A percentile compares a stretch with the other conserved stretches of the same genome.
Evolutionary conservation across 35 echinoderm and acorn worm species (phyloP).

Genomic region (Stichopus chloronotus): DNA sequence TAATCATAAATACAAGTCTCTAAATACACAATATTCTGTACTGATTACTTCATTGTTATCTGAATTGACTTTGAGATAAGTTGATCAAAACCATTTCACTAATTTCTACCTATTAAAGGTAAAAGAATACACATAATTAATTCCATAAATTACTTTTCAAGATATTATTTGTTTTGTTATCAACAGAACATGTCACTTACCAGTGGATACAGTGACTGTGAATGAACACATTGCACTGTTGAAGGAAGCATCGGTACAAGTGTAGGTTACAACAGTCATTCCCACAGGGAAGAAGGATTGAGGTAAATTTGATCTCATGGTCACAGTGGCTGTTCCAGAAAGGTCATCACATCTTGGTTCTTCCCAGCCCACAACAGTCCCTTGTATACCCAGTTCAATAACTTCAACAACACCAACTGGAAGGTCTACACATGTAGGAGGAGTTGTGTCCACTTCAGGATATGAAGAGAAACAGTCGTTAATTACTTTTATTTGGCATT

Average conservation of each 20-base stretch:
- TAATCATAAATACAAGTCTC: too few relatives aligned
- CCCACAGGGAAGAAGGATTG: background rate
- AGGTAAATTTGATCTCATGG: background rate
- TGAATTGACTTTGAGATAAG: too few relatives aligned
- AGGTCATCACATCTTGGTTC: slow-evolving; percentile 10
- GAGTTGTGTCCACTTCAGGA: background rate
- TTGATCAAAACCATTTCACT: too few relatives aligned
- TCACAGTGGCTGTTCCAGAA: background rate
- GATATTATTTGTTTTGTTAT: too few relatives aligned
- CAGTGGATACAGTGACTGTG: background rate
- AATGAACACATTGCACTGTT: background rate
- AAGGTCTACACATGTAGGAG: slow-evolving; percentile 26
- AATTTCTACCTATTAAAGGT: too few relatives aligned
- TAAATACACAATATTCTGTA: too few relatives aligned
- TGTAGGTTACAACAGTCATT: background rate
- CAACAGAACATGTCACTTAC: too few relatives aligned
- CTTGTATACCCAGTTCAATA: too few relatives aligned
- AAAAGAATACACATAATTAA: too few relatives aligned
- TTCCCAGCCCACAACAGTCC: background rate
- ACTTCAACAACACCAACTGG: background rate
- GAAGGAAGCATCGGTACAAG: background rate
- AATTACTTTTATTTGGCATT: too few relatives aligned
- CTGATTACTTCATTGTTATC: too few relatives aligned
- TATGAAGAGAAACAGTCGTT: background rate
- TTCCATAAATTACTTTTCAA: too few relatives aligned